A percentile compares a stretch with the other conserved stretches of the same genome.
phyloP scores from a whole-genome alignment of 2,113 vertebrate species.

The Elaphurus davidianus region DNA sequence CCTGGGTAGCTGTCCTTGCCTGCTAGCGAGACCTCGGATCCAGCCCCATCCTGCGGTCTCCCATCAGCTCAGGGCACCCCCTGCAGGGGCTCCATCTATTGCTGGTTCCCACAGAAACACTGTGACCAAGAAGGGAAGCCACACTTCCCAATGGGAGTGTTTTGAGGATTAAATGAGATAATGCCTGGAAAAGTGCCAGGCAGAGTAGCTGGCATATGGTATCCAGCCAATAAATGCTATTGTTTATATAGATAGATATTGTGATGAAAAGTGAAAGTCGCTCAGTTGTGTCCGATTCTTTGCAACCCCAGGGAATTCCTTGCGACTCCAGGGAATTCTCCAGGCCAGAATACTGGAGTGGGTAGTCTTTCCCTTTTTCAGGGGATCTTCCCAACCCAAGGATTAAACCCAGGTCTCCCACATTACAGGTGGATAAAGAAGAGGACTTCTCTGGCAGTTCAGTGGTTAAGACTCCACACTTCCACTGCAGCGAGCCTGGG shows the following conservation, averaged over 20 bases:
- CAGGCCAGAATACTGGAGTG: background rate
- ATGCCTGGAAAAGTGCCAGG: background rate
- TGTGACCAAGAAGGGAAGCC: background rate
- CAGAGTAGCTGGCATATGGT: background rate
- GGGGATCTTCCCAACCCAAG: background rate
- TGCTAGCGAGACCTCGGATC: background rate
- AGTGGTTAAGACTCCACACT: background rate
- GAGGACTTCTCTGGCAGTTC: background rate
- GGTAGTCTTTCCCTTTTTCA: background rate
- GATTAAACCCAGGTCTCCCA: background rate
- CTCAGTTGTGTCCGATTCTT: background rate
- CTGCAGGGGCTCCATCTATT: background rate
- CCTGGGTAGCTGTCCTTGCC: background rate
- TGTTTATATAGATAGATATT: background rate
- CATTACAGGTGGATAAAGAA: background rate
- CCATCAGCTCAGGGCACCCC: background rate
- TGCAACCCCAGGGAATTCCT: background rate
- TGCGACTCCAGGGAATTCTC: background rate
- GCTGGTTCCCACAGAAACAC: background rate
- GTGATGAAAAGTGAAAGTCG: background rate
- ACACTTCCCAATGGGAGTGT: background rate
- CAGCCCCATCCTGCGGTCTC: background rate
- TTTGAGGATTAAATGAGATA: background rate
- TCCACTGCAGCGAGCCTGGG: background rate
- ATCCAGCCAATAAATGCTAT: background rate